Conservation (phyloP, 2,888 invertebrate genomes). For the Rugalucina vietnamica region DNA sequence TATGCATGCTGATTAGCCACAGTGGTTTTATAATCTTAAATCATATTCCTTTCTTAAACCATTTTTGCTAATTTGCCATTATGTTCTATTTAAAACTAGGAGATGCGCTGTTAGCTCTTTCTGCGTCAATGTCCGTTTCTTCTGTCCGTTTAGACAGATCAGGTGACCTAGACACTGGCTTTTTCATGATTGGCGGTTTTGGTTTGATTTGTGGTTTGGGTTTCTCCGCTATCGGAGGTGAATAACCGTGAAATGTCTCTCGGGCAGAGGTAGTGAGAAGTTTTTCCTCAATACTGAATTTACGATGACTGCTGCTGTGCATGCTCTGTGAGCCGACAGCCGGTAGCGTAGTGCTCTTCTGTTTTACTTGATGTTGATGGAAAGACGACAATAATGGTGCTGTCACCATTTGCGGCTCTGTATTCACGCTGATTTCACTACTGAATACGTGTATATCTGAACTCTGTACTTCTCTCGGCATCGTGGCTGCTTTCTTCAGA, state of each 20-base stretch:
- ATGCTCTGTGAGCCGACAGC: no score
- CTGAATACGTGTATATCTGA: constrained; percentile 50
- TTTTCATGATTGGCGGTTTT: constrained; percentile 92
- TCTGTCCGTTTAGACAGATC: constrained; percentile 62
- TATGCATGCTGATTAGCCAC: no score
- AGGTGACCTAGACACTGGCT: constrained; percentile 71
- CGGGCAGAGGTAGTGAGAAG: constrained; percentile 29
- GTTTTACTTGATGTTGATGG: constrained; percentile 19
- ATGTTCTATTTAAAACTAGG: constrained; percentile 46
- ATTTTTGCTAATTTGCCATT: no score
- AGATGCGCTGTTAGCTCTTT: constrained; percentile 43
- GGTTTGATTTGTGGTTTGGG: constrained; percentile 85
- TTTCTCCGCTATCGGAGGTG: constrained; percentile 80
- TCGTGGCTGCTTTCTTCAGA: constrained; percentile 87
- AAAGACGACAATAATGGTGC: constrained; percentile 55
- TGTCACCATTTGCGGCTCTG: constrained; percentile 15
- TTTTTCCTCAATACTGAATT: constrained; percentile 59
- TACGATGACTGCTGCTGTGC: constrained; percentile 28
- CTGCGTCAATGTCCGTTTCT: constrained; percentile 60
- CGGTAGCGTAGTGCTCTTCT: constrained; percentile 25
- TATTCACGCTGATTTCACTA: constrained; percentile 16
- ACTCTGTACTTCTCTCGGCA: constrained; percentile 68
- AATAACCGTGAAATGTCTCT: constrained; percentile 21
- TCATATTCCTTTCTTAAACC: no score
- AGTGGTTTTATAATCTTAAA: no score